phyloP scores from a whole-genome alignment of 2,113 vertebrate species.

The Pantherophis guttatus region DNA sequence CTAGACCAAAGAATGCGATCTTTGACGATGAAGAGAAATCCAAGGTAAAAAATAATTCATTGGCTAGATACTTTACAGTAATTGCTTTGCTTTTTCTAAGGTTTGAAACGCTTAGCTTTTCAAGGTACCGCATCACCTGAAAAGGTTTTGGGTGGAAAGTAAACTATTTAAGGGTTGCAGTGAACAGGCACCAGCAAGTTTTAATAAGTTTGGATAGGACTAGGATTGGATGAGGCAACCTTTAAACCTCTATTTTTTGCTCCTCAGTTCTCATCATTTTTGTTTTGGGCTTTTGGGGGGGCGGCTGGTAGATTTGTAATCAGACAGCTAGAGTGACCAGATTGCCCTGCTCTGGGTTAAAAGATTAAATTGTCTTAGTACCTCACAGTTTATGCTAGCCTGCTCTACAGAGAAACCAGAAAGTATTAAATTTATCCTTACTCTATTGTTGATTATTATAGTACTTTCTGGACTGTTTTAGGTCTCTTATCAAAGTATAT shows the following conservation, averaged over 20 bases:
- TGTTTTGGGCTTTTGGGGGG: neutral
- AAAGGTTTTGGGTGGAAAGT: neutral
- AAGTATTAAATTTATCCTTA: neutral
- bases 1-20: constrained; percentile 84
- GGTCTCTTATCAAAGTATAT: neutral
- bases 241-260: neutral
- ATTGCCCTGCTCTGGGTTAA: neutral
- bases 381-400: neutral
- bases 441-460: neutral
- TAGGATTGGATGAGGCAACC: neutral
- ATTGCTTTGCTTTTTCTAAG: neutral
- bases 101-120: neutral
- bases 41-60: constrained; percentile 78
- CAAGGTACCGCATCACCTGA: neutral
- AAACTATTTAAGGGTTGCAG: neutral
- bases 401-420: neutral
- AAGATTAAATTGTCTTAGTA: neutral
- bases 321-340: neutral
- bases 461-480: neutral
- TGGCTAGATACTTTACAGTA: neutral
- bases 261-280: neutral
- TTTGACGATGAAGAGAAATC: constrained; percentile 98
- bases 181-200: neutral
- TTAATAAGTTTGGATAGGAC: neutral
- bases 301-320: neutral